Base-by-base conservation (phyloP, 2,888 invertebrate genomes). In the Drosophila conformis region DNA sequence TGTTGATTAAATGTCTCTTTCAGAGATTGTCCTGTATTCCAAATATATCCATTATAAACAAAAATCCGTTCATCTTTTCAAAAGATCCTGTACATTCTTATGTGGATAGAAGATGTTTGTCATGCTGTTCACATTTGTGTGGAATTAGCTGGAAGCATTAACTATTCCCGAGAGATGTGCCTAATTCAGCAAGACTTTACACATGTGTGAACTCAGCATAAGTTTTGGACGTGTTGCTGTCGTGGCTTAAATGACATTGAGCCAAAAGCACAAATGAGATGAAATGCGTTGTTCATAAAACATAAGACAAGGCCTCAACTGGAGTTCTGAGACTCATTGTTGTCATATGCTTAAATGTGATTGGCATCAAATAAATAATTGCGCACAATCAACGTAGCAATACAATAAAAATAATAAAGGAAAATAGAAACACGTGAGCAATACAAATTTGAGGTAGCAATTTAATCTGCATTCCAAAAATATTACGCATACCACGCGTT, bases 401-500 rank as follows among this genome's bases (percentile, higher is more conserved):
- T 65, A 10, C 27, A 42, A 63, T 53, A 40, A 54, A 52, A 66
- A 13, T 6, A 36, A 65, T 38, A 42, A 54, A 15, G 3, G 11
- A n/a, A 15, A 13, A 2, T 2, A 29, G 29, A 56, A 66, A 58
- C 46, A 69, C 57, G 53, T 33, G 60, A 21, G 52, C 56, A 64
- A 61, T 66, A 42, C 38, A 70, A 72, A 69, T 21, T 56, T 56
- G 40, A 33, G 52, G 36, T 70, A 64, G 64, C 76, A 76, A 76
- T 83, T 78, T 73, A 76, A 73, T 72, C 59, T 48, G 61, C 61
- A 70, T 79, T 51, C 62, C 52, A 69, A 27, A n/a, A 76, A 80
- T 89, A 82, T 80, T 76, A 67, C 72, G 87, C 80, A 86, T 89
- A 83, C 87, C 80, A 69, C 78, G 60, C 84, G 78, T 68, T 80